Conservation (phyloP, 1,140 invertebrate species). For the Portunus trituberculatus region DNA sequence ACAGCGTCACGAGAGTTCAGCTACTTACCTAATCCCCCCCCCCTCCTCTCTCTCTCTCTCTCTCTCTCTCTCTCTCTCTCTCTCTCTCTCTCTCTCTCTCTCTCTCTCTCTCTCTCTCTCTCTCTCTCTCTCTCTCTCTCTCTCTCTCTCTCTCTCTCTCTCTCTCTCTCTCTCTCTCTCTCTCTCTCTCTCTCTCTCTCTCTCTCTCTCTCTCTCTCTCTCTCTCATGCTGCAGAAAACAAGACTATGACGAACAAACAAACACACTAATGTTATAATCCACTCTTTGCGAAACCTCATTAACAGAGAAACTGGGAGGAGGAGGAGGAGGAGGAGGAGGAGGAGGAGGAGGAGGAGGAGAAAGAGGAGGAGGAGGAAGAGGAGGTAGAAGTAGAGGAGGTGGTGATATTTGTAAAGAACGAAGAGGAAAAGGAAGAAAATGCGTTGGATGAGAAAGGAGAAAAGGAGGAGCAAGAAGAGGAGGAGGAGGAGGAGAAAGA, state of each 20-base stretch:
- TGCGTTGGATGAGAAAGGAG: not conserved
- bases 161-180: not conserved
- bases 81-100: not conserved
- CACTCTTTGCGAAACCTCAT: not conserved
- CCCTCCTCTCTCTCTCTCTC: not conserved
- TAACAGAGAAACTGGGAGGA: not conserved
- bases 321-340: not conserved
- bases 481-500: no score
- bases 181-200: not conserved
- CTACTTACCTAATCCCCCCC: not conserved
- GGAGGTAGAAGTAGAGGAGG: not conserved
- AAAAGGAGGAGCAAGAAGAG: no score
- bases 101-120: not conserved
- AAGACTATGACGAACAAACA: not conserved
- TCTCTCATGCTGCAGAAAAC: not conserved
- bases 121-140: not conserved
- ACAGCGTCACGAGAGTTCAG: not conserved
- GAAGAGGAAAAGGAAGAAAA: no score
- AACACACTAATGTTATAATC: not conserved
- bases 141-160: not conserved
- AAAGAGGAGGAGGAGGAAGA: no score
- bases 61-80: no score
- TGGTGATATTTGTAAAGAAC: no score
- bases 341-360: not conserved
- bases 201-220: conserved; percentile 5